Conservation (phyloP, 2,113 vertebrate genomes). For the Dicrurus megarhynchus region DNA sequence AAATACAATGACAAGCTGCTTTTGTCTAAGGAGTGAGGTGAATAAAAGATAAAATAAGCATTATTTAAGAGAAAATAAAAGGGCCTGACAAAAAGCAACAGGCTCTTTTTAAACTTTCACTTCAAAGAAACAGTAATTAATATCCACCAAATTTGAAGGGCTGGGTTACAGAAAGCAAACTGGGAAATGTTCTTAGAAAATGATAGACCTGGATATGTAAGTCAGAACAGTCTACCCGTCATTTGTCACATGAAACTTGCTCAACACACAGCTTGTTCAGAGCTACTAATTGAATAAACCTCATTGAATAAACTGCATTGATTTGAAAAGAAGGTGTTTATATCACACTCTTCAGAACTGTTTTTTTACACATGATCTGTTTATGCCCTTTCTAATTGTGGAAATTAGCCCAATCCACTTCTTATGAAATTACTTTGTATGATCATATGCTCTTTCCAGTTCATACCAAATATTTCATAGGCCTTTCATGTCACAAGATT, state of each 20-base stretch:
- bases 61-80: neutral
- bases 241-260: neutral
- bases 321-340: neutral
- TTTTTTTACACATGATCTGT: neutral
- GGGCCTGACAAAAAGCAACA: neutral
- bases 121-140: neutral
- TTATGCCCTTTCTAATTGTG: neutral
- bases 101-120: neutral
- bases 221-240: neutral
- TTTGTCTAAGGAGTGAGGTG: neutral
- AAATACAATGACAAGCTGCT: neutral
- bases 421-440: neutral
- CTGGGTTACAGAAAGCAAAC: neutral
- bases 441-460: neutral
- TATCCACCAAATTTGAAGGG: neutral
- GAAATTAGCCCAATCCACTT: neutral
- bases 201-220: neutral
- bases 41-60: neutral
- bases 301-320: neutral
- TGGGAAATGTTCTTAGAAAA: neutral
- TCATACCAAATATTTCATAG: neutral
- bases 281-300: neutral
- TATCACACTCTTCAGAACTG: neutral
- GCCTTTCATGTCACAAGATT: neutral
- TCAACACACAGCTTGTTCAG: neutral